Evolutionary conservation across 1,140 invertebrate genomes (phyloP), one percentile per base, ranked within the genome.

Genomic region (Ruditapes philippinarum): DNA sequence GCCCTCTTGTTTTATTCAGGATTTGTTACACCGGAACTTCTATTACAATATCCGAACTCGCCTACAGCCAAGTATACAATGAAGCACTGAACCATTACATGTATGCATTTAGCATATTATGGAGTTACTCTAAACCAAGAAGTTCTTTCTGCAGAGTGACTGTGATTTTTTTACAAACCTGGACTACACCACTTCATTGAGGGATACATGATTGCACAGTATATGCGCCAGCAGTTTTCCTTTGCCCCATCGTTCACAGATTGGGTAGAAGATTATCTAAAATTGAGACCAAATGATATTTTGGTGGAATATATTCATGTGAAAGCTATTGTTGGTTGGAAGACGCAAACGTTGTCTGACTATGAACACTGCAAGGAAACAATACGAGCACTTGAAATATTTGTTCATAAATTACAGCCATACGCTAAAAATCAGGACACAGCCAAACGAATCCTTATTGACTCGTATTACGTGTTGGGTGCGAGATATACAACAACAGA

Each of bases 321-420:
- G 1, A n/a, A 31, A 2, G 22, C 51, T 40, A 22, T 40, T 12
- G 49, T 49, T 11, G 38, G 1, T 5, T 25, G n/a, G 12, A 49
- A 11, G 1, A 17, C 40, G 25, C 31, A 25, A 12, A 33, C 36
- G 2, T 25, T 28, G 25, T 17, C 42, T 33, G 40, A 49, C 51
- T 78, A 28, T 78, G 74, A 78, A 78, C 9, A 14, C 22, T 33
- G 40, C 22, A 78, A 78, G 74, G 40, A 49, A n/a, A 33, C n/a
- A 2, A 78, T 78, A 28, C 33, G 40, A 7, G 42, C 40, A 19
- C 28, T 1, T 54, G 74, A 78, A 33, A 28, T 51, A 25, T 54
- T 78, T 51, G 42, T 25, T 33, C 19, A 78, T 19, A 78, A 78
- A 28, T 51, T 45, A 17, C 19, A 28, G 17, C 42, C 74, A 28